Base-by-base conservation (phyloP, 2,113 vertebrate genomes). In the Collichthys lucidus region DNA sequence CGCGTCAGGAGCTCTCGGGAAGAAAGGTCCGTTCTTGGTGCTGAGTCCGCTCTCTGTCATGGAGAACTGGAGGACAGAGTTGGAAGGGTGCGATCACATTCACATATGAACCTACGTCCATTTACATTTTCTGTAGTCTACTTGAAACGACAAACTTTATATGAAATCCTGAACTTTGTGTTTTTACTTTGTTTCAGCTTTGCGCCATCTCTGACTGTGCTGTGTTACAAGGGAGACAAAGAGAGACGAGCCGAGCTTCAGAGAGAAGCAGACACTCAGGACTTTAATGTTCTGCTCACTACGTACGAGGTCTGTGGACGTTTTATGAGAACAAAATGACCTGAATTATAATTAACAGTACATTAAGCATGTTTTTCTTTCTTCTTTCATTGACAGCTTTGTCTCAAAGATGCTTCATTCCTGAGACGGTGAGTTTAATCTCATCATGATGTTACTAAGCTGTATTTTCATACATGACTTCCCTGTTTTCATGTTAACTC, bases 51-150 rank as follows among this genome's bases (percentile, higher is more conserved):
- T 99, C 20, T 97, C 97, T 0, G 94, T 98, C 83, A 72, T 98
- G 93, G 96, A 94, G 78, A 97, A 97, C 94, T 99, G 97, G 97
- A 96, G 94, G 78, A 95, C 94, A 53, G 97, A 98, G 87, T 55
- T 99, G 82, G 91, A 96, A 74, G 86, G 95, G 96, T 99, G 79
- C 5, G 3, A 0, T 55, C 2, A 49, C 12, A 9, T 69, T 47
- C 2, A 57, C 16, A 17, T 47, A 15, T 35, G 3, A 20, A 12
- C 49, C 3, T n/a, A 5, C 8, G 19, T 49, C 7, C 14, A 31
- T 29, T 29, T 29, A 29, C 26, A 14, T 12, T 71, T 63, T 62
- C 22, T 35, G 16, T 56, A 26, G 2, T 49, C 35, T 31, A 1
- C 26, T 19, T 44, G 50, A 6, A 64, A 14, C 46, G 5, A 11